Base-by-base conservation (phyloP, 2,113 vertebrate genomes). In the Entelurus aequoreus region DNA sequence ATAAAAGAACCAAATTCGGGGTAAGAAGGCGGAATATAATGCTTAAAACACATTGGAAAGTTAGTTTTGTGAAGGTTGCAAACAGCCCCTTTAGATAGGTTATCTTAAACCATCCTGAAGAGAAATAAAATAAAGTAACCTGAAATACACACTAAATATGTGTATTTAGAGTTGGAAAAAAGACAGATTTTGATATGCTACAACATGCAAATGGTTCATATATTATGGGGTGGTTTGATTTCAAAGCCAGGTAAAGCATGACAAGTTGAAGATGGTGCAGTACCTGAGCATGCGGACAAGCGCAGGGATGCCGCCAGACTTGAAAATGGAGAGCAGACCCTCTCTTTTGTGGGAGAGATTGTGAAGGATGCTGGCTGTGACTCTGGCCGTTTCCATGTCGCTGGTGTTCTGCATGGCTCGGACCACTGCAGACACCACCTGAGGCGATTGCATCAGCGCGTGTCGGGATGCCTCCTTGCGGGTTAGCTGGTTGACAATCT, bases 271-370 rank as follows among this genome's bases (percentile, higher is more conserved):
- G 11, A 52, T 60, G 46, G 9, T 7, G 6, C 12, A 13, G 69
- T 74, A 98, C 96, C 96, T 98, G 87, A 99, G 92, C 95, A 98
- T 96, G 83, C 95, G 94, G 70, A 99, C 96, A 0, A 99, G 86
- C 37, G 95, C 95, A 0, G 96, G 96, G 81, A 99, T 99, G 79
- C 96, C 96, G 0, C 96, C 96, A 0, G 93, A 97, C 77, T 98
- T 98, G 87, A 98, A 98, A 90, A 99, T 98, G 82, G 94, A 91
- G 2, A 99, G 92, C 74, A 99, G 89, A 0, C 96, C 95, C 86
- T 99, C 94, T 0, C 94, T 93, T 84, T 98, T 93, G 88, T 99
- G 96, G 0, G 95, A 99, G 63, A 99, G 91, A 86, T 96, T 98
- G 91, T 98, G 96, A 65, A 99, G 93, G 88, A 98, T 98, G 86